Conservation (phyloP, 2,888 invertebrate genomes). For the Sesia apiformis region DNA sequence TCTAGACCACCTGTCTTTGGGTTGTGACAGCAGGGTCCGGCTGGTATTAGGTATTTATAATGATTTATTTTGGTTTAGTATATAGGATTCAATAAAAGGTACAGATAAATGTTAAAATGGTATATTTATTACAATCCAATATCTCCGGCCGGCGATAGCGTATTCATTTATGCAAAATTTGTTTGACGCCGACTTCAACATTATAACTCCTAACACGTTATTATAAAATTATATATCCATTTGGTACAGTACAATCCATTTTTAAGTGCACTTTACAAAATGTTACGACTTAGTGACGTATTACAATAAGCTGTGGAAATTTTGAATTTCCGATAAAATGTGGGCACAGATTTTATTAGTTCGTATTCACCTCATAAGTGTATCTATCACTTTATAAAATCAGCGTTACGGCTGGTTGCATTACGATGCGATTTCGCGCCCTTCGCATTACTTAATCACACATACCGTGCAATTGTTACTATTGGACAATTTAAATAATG, state of each 20-base stretch:
- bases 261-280: constrained; percentile 70
- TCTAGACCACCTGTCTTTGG: no score
- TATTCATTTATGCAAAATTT: constrained; percentile 62
- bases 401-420: no score
- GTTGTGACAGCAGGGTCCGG: no score
- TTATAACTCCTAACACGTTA: constrained; percentile 60
- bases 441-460: no score
- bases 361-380: no score
- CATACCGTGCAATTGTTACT: no score
- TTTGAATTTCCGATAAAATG: constrained; percentile 43
- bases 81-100: neutral
- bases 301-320: constrained; percentile 56
- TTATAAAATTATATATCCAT: constrained; percentile 74
- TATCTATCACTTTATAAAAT: no score
- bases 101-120: constrained; percentile 63
- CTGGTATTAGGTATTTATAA: neutral
- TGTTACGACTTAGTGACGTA: constrained; percentile 51
- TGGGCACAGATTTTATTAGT: constrained; percentile 3
- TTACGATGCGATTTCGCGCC: no score
- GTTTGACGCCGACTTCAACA: constrained; percentile 50
- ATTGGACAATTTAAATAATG: no score
- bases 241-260: constrained; percentile 59
- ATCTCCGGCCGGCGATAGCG: constrained; percentile 51
- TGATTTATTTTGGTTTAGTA: neutral
- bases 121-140: constrained; percentile 74